phyloP scores from a whole-genome alignment of 2,113 vertebrate genomes.

The Indri indri region DNA sequence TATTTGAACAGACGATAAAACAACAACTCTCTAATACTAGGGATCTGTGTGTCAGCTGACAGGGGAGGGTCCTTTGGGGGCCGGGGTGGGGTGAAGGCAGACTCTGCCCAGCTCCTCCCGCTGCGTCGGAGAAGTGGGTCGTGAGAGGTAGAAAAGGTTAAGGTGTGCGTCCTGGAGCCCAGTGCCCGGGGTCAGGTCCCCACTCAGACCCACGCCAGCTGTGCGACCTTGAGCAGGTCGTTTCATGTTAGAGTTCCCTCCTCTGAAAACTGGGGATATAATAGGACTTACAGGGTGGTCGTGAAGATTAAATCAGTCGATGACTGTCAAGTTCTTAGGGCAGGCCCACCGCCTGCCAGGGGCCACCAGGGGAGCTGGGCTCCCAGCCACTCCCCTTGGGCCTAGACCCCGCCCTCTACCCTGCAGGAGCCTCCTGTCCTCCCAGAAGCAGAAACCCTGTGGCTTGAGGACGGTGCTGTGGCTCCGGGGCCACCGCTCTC shows the following conservation, averaged over 20 bases:
- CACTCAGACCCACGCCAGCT: accelerated
- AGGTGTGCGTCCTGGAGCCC: neutral
- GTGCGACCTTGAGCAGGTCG: neutral
- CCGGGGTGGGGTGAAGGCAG: neutral
- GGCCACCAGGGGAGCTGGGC: neutral
- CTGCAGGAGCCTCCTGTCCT: neutral
- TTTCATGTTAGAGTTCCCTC: neutral
- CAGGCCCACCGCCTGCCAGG: neutral
- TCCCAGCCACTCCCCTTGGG: no score
- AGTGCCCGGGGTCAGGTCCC: neutral
- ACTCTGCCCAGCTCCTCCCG: neutral
- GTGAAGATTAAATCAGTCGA: neutral
- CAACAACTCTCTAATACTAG: neutral
- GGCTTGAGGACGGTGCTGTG: neutral
- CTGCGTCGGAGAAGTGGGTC: neutral
- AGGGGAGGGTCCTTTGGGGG: neutral
- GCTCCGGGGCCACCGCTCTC: neutral
- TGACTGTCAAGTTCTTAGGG: neutral
- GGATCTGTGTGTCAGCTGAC: no score
- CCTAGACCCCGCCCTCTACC: no score
- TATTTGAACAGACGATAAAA: neutral
- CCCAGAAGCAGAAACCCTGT: neutral
- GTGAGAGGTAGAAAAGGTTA: neutral
- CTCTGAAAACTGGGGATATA: neutral
- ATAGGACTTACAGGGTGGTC: neutral